Evolutionary conservation across 2,113 vertebrate genomes (phyloP), one percentile per base, ranked within the genome.

Genomic region (Ceyx melanurus): DNA sequence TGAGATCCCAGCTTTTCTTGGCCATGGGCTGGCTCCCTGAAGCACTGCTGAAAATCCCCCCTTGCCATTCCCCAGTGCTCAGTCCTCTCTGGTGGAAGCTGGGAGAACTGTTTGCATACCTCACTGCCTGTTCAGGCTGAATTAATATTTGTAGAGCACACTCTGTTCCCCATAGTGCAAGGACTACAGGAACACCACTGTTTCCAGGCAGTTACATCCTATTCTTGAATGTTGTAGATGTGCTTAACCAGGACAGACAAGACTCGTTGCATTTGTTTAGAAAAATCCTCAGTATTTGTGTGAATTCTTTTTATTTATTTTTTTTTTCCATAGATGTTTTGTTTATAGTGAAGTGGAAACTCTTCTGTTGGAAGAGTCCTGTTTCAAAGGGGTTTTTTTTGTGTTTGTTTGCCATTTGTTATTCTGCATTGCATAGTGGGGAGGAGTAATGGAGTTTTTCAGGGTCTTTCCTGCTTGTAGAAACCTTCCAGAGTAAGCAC

Each of bases 81-180:
- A 23, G 13, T 58, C 57, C 92, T 68, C 82, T 73, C 54, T 65
- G 51, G 48, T 89, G 73, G 80, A 95, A 78, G 58, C 82, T 76
- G 70, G 22, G 61, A 89, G 80, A 75, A 86, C 22, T 95, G 88
- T 94, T 94, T 95, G 88, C 89, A 86, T 91, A 93, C 86, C 70
- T 94, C 64, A 42, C 53, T 88, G 85, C 57, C 64, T 92, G 92
- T 90, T 94, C 90, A 94, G 70, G 57, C 93, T 93, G 64, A 88
- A 90, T 95, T 94, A 94, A 88, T 95, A 92, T 96, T 93, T 96
- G 90, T 93, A 88, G 82, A 96, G 88, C 90, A 88, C 83, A 28
- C 48, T 68, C 61, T 81, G 94, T 94, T 92, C 90, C 73, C 76
- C 57, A 2, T 86, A 60, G 37, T 90, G 86, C 88, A 95, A 86